Percentiles rank a stretch among this genome's conserved stretches.
phyloP scores from a whole-genome alignment of 1,140 invertebrate species.

The Zaprionus ornatus region DNA sequence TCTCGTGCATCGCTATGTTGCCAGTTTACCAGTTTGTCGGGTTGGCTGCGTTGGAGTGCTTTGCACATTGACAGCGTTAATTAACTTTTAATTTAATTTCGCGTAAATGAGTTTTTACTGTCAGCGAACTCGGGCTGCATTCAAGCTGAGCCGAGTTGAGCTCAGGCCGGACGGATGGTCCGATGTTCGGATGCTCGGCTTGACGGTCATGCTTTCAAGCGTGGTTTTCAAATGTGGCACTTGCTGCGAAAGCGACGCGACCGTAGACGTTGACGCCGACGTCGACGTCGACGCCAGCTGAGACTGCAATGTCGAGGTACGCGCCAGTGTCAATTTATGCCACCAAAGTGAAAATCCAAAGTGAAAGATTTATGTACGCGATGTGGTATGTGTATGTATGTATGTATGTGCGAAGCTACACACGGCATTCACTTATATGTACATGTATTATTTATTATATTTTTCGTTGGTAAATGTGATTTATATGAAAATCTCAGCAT shows the following conservation, averaged over 20 bases:
- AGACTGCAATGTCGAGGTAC: conserved; percentile 23
- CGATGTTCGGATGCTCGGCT: conserved; percentile 5
- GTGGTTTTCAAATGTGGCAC: conserved; percentile 56
- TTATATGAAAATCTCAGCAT: conserved; percentile 72
- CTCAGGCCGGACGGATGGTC: conserved; percentile 18
- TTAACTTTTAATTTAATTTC: conserved; percentile 83
- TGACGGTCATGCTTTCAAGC: conserved; percentile 68
- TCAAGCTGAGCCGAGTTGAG: conserved; percentile 52
- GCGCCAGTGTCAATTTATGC: conserved; percentile 80
- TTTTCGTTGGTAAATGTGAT: conserved; percentile 71
- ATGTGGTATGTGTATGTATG: conserved; percentile 18
- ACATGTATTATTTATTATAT: conserved; percentile 70
- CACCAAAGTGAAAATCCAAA: conserved; percentile 80
- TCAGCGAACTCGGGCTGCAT: conserved; percentile 71
- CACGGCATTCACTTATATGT: conserved; percentile 4
- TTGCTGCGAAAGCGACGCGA: conserved; percentile 10
- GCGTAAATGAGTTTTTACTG: conserved; percentile 81
- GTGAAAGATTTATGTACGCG: conserved; percentile 76
- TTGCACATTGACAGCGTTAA: conserved; percentile 82
- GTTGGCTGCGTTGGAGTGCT: conserved; percentile 58
- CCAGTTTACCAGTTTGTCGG: conserved; percentile 2
- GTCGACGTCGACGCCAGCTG: neutral
- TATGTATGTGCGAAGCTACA: neutral
- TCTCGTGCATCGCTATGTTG: neutral
- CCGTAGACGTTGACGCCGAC: neutral